These are phyloP conservation scores for Danaus plexippus DNA, from an alignment of 1,140 invertebrate genomes.

Conservation along the genomic window DNA sequence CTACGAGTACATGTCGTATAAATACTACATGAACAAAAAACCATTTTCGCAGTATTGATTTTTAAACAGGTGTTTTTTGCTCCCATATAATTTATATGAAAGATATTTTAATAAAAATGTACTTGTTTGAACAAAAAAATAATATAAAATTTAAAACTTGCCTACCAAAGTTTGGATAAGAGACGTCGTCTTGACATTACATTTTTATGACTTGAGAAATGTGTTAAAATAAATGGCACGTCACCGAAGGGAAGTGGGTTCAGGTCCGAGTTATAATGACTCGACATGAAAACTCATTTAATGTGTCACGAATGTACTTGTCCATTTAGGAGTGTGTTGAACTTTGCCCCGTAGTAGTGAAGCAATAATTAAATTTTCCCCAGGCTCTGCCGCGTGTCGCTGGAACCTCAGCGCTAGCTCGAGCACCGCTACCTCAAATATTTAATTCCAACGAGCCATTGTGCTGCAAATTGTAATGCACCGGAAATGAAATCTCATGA, in stretches of 20 bases:
- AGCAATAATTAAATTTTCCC: conserved; percentile 67
- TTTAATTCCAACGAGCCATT: conserved; percentile 63
- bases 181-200: too few species aligned
- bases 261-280: conserved; percentile 40
- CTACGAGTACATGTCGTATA: too few species aligned
- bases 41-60: too few species aligned
- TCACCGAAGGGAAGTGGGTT: neutral
- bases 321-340: conserved; percentile 60
- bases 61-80: too few species aligned
- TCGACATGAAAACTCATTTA: conserved; percentile 56
- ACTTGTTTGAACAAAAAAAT: too few species aligned
- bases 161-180: too few species aligned
- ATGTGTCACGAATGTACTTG: conserved; percentile 52
- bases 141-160: too few species aligned
- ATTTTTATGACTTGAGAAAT: too few species aligned
- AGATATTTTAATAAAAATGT: too few species aligned
- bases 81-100: too few species aligned
- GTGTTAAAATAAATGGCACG: too few species aligned
- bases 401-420: conserved; percentile 56
- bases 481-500: conserved; percentile 58
- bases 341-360: conserved; percentile 45
- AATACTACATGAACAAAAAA: too few species aligned
- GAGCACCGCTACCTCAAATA: conserved; percentile 57
- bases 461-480: conserved; percentile 43
- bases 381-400: conserved; percentile 50